A percentile compares a stretch with the other conserved stretches of the same genome.
Evolutionary conservation across 2,888 invertebrate species (phyloP).

Genomic region (Nomada flava): DNA sequence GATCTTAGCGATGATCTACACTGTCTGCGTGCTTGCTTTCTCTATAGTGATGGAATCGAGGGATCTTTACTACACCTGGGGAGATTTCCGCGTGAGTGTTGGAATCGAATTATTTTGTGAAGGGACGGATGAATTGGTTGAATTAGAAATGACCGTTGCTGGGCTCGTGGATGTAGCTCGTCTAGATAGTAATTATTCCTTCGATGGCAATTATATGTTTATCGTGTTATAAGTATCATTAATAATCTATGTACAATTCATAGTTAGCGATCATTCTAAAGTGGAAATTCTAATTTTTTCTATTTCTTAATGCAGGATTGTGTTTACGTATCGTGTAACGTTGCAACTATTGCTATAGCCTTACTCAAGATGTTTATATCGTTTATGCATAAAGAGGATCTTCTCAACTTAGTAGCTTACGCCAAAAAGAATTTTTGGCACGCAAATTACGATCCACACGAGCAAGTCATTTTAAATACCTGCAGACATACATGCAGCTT

Average conservation of each 20-base stretch:
- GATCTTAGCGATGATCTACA: constrained; percentile 56
- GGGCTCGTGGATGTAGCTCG: too few species aligned
- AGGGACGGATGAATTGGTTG: too few species aligned
- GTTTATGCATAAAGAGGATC: constrained; percentile 38
- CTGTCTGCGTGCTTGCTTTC: constrained; percentile 42
- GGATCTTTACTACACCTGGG: constrained; percentile 66
- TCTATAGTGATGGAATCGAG: constrained; percentile 38
- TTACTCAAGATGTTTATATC: constrained; percentile 59
- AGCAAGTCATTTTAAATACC: background rate
- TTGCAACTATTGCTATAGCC: constrained; percentile 57
- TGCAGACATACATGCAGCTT: constrained; percentile 16
- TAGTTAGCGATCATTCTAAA: too few species aligned
- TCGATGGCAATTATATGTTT: too few species aligned
- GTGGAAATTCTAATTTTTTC: background rate
- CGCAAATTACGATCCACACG: constrained; percentile 33
- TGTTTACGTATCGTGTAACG: constrained; percentile 54
- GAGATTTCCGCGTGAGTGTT: constrained; percentile 68
- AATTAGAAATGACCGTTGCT: too few species aligned
- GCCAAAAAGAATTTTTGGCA: constrained; percentile 56
- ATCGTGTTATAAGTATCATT: too few species aligned
- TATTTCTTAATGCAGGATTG: constrained; percentile 55
- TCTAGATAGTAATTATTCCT: too few species aligned
- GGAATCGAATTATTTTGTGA: too few species aligned
- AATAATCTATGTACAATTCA: too few species aligned
- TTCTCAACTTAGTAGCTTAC: constrained; percentile 47